These are phyloP conservation scores for Polypterus senegalus DNA, from an alignment of 2,113 vertebrate genomes.

Conservation along the genomic window DNA sequence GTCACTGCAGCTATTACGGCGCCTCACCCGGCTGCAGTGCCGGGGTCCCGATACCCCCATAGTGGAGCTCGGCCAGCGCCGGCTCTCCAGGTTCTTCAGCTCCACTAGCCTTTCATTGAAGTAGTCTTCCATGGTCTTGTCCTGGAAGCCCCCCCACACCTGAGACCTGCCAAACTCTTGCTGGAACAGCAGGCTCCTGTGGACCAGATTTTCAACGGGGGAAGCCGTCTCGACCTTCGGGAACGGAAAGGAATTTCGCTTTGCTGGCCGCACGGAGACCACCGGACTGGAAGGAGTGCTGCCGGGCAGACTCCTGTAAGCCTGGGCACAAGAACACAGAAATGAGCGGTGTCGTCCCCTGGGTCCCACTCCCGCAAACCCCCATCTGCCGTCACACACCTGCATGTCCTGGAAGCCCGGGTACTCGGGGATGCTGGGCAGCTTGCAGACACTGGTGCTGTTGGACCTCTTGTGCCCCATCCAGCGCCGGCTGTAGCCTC, in stretches of 20 bases:
- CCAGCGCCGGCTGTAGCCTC: neutral
- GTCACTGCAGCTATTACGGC: conserved; percentile 14
- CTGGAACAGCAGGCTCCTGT: conserved; percentile 8
- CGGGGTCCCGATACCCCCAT: neutral
- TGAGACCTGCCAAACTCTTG: neutral
- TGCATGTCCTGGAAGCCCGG: conserved; percentile 41
- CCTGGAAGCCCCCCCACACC: neutral
- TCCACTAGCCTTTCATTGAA: conserved; percentile 23
- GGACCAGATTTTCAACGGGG: neutral
- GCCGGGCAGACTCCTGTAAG: conserved; percentile 8
- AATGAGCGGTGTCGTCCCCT: no score
- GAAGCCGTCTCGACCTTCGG: neutral
- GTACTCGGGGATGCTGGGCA: conserved; percentile 43
- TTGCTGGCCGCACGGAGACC: conserved; percentile 15
- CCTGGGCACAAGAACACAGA: conserved; percentile 13
- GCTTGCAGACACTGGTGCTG: conserved; percentile 13
- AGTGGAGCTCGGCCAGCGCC: neutral
- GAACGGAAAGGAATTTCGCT: conserved; percentile 5
- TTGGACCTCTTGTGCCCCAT: conserved; percentile 12
- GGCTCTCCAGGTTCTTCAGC: conserved; percentile 17
- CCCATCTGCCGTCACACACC: conserved; percentile 23
- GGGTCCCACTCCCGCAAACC: no score
- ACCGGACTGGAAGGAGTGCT: conserved; percentile 6
- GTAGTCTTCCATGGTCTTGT: conserved; percentile 27
- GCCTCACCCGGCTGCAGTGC: neutral